Evolutionary conservation across 2,888 invertebrate species (phyloP).

Genomic region (Isotomurus palustris): DNA sequence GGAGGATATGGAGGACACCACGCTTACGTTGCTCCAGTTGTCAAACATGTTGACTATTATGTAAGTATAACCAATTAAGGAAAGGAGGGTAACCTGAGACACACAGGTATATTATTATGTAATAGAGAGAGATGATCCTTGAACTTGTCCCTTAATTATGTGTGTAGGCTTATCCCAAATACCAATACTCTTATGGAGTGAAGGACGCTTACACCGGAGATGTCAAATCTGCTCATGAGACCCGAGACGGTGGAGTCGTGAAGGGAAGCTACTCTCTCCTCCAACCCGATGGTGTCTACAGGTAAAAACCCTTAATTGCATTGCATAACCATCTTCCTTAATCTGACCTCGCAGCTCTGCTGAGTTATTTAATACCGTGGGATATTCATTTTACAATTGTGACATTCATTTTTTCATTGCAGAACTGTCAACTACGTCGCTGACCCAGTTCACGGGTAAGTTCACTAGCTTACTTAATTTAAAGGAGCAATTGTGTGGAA

Average conservation of each 20-base stretch:
- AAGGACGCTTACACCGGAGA: slow-evolving; percentile 69
- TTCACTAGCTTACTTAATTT: neutral
- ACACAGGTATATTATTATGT: too few relatives aligned
- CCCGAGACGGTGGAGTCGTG: slow-evolving; percentile 16
- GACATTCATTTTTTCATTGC: neutral
- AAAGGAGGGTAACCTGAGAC: too few relatives aligned
- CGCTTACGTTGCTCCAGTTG: slow-evolving; percentile 12
- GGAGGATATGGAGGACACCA: slow-evolving; percentile 9
- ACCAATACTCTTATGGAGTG: slow-evolving; percentile 67
- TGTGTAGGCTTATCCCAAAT: slow-evolving; percentile 67
- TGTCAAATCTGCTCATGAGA: slow-evolving; percentile 25
- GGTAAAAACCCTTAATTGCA: slow-evolving; percentile 3
- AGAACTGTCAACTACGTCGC: slow-evolving; percentile 16
- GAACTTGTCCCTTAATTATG: too few relatives aligned
- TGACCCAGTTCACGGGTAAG: slow-evolving; percentile 17
- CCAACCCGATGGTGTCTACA: slow-evolving; percentile 19
- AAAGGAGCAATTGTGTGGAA: too few relatives aligned
- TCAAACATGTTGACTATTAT: slow-evolving; percentile 21
- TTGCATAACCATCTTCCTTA: neutral
- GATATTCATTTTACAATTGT: neutral
- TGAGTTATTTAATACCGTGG: neutral
- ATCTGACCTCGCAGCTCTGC: too few relatives aligned
- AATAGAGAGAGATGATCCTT: too few relatives aligned
- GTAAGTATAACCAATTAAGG: slow-evolving; percentile 7
- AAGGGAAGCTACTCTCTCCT: slow-evolving; percentile 16